Evolutionary conservation across 2,797 vertebrate genomes (phyloP), one percentile per base, ranked within the genome.

Genomic region (Cygnus olor): DNA sequence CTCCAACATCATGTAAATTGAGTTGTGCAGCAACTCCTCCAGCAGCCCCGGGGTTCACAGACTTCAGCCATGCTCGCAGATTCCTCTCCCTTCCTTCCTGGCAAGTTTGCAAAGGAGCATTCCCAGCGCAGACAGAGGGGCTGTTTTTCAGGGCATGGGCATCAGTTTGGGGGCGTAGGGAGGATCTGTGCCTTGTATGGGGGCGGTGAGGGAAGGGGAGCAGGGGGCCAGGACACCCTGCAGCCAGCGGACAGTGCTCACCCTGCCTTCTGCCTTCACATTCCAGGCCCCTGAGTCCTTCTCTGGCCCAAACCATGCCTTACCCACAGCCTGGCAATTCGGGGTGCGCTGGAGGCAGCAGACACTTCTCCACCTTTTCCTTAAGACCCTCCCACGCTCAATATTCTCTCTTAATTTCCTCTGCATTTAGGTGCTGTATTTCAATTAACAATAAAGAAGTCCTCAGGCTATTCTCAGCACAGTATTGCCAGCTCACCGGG

Each of bases 1-100:
- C 14, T 15, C 80, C 77, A 89, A 69, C 14, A 32, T 61, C 14
- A 2, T 49, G 85, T 8, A 65, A 78, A 61, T 47, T 79, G 60
- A 74, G 61, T 66, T 28, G 40, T 78, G 77, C 85, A 54, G 58
- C 80, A 61, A 78, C 78, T 89, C 86, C 65, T 80, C 83, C 17
- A 64, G 71, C 78, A 40, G 69, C 49, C 69, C 36, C 5, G 13
- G 57, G 42, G 40, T 74, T 89, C 91, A 58, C 80, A 71, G 60
- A 73, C 79, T 44, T 60, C 42, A 9, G 49, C 60, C 17, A 24
- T 3, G 38, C 70, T 81, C 2, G 1, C n/a, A n/a, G 72, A 60
- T 63, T 72, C 38, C 27, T 83, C 65, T 58, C 51, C 30, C n/a
- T 54, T 80, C 40, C 90, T 53, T 85, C 73, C 36, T 12, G 9